A percentile compares a stretch with the other conserved stretches of the same genome.
Conservation (phyloP, 2,113 vertebrate species). For the Acinonyx jubatus region DNA sequence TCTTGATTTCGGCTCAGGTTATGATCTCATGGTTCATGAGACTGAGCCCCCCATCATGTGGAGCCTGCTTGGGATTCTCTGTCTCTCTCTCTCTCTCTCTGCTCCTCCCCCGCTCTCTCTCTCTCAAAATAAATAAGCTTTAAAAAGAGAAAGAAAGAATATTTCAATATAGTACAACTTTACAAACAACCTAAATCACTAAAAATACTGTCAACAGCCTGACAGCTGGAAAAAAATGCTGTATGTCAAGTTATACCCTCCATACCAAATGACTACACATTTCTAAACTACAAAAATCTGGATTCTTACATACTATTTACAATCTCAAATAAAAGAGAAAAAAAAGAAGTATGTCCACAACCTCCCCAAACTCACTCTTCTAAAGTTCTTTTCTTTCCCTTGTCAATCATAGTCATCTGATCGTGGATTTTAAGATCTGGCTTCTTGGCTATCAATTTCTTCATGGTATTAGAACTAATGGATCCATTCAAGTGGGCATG, state of each 20-base stretch:
- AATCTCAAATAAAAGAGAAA: constrained; percentile 25
- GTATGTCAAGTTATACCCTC: not conserved
- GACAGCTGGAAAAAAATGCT: not conserved
- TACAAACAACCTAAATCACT: constrained; percentile 45
- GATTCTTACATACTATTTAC: constrained; percentile 46
- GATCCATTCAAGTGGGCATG: constrained; percentile 98
- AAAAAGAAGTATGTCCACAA: not conserved
- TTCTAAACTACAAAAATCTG: constrained; percentile 55
- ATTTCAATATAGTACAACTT: constrained; percentile 27
- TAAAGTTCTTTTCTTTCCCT: constrained; percentile 92
- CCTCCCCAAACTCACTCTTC: constrained; percentile 89
- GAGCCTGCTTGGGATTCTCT: too few relatives aligned
- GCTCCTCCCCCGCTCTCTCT: too few relatives aligned
- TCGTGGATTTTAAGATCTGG: constrained; percentile 90
- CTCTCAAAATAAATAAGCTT: too few relatives aligned
- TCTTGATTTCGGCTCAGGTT: too few relatives aligned
- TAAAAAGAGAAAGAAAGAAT: not conserved
- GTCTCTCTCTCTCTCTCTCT: too few relatives aligned
- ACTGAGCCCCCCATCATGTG: too few relatives aligned
- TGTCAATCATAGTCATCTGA: constrained; percentile 93
- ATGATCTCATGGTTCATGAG: too few relatives aligned
- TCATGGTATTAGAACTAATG: constrained; percentile 93
- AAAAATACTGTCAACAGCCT: constrained; percentile 15
- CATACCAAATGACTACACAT: not conserved
- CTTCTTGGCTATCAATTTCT: constrained; percentile 91